Evolutionary conservation across 2,888 invertebrate genomes (phyloP), one percentile per base, ranked within the genome.

Genomic region (Anticlea derivata): DNA sequence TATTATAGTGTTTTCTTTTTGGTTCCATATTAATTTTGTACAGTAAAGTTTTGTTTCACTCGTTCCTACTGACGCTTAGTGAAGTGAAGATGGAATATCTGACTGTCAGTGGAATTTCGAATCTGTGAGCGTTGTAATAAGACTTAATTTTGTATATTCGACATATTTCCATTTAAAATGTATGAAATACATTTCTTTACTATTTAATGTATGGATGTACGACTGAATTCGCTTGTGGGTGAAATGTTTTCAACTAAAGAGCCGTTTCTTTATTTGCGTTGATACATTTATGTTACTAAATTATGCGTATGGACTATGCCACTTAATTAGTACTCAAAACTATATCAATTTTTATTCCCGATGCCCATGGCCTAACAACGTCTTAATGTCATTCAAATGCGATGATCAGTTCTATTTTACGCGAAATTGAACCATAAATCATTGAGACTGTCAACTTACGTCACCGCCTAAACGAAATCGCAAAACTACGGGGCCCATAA

Each of bases 1-100:
- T 83, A 81, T 71, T 63, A 80, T 83, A 83, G 74, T 69, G 77
- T 83, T 82, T 74, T 65, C 65, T 68, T 68, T 76, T 71, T 80
- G 66, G 66, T 70, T 71, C 49, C 66, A 73, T 75, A 76, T 74
- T 69, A 61, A 70, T 73, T 76, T 81, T 83, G 78, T 85, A 81
- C 75, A 80, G 75, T 76, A 73, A 72, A 60, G 75, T 82, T 83
- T 83, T 82, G 77, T 84, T 84, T 82, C 75, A 78, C 69, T 68
- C 59, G 66, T 72, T 75, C 73, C 63, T 58, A 47, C 52, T 34
- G 61, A 54, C 62, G 63, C 61, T 44, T 55, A 29, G 38, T 38
- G 43, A 38, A 29, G 11, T 4, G 17, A 40, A 33, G 17, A 22
- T 31, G 40, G 43, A 34, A 48, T 33, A 26, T 38, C 40, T 40